A percentile compares a stretch with the other conserved stretches of the same genome.
Conservation (phyloP, 2,113 vertebrate genomes). For the Pseudorectes ferrugineus region DNA sequence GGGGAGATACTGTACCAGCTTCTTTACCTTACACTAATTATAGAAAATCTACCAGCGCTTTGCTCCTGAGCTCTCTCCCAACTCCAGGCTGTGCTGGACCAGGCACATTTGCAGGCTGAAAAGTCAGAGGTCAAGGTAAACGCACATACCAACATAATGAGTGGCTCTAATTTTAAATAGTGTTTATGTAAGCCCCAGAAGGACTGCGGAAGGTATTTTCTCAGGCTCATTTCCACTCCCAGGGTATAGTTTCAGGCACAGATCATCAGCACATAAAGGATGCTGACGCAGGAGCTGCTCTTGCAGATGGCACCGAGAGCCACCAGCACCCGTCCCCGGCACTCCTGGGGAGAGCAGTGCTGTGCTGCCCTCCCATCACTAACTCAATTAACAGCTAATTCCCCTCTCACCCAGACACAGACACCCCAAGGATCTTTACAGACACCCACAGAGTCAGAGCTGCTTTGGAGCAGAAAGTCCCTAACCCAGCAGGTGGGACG, state of each 20-base stretch:
- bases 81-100: neutral
- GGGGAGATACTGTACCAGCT: neutral
- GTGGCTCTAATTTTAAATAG: constrained; percentile 43
- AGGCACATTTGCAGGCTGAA: neutral
- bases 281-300: constrained; percentile 28
- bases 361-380: neutral
- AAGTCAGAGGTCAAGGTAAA: constrained; percentile 46
- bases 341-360: neutral
- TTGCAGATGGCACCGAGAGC: neutral
- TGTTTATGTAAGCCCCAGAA: constrained; percentile 39
- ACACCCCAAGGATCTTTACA: neutral
- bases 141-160: constrained; percentile 43
- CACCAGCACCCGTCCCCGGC: accelerated
- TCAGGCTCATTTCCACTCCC: constrained; percentile 11
- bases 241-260: constrained; percentile 47
- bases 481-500: neutral
- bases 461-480: neutral
- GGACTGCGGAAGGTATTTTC: constrained; percentile 22
- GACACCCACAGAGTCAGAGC: neutral
- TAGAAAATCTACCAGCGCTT: neutral
- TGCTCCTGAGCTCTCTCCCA: neutral
- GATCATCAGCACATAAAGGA: constrained; percentile 37
- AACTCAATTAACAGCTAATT: neutral
- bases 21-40: neutral
- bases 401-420: neutral